Conservation (phyloP, 2,797 vertebrate species). For the Tympanoctomys barrerae region DNA sequence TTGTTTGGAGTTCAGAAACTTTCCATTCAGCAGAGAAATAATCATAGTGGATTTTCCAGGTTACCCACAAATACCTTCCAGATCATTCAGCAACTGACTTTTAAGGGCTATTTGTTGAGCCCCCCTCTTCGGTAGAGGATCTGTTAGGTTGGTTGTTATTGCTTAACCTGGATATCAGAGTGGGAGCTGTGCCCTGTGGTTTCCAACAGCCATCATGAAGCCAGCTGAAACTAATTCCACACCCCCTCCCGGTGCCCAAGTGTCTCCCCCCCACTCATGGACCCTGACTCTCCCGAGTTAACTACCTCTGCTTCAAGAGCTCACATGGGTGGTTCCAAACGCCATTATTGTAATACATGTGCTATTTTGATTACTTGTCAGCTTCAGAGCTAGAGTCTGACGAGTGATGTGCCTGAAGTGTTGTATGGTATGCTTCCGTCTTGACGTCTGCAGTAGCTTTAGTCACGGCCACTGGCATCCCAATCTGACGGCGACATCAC, state of each 20-base stretch:
- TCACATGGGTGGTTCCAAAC: neutral
- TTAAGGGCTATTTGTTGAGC: neutral
- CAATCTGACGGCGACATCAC: neutral
- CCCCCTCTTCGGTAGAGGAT: neutral
- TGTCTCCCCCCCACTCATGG: neutral
- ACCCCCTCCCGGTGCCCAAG: rapidly evolving
- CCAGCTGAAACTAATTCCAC: neutral
- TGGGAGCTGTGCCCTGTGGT: neutral
- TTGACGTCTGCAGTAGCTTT: neutral
- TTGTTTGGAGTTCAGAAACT: neutral
- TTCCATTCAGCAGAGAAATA: neutral
- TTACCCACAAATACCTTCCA: neutral
- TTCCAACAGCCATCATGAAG: neutral
- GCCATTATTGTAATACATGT: neutral
- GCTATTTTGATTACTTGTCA: neutral
- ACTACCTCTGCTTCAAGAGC: neutral
- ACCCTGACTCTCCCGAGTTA: neutral
- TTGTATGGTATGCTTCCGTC: neutral
- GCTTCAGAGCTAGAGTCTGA: neutral
- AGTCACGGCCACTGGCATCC: neutral
- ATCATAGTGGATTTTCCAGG: neutral
- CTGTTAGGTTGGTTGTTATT: neutral
- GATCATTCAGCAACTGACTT: neutral
- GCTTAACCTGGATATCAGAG: neutral
- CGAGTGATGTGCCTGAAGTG: neutral